phyloP scores from a whole-genome alignment of 2,113 vertebrate species.

The Tetraodon nigroviridis region DNA sequence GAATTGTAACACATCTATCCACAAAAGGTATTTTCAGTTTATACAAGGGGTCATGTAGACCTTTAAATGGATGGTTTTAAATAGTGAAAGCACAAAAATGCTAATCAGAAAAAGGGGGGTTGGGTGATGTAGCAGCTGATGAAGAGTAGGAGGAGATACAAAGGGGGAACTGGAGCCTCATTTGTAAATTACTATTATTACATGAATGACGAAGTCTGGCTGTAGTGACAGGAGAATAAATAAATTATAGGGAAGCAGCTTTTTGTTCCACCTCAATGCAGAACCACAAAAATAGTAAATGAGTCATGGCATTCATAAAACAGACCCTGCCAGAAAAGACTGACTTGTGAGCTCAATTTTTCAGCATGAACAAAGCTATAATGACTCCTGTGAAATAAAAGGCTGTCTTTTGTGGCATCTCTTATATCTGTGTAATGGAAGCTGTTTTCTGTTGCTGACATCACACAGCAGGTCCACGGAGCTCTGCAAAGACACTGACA shows the following conservation, averaged over 20 bases:
- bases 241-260: slow-evolving; percentile 47
- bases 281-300: not conserved
- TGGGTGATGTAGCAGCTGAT: not conserved
- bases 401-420: slow-evolving; percentile 47
- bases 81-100: slow-evolving; percentile 16
- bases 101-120: slow-evolving; percentile 14
- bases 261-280: slow-evolving; percentile 17
- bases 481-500: slow-evolving; percentile 55
- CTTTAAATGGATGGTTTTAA: slow-evolving; percentile 3
- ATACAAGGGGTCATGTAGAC: slow-evolving; percentile 8
- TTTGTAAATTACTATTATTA: slow-evolving; percentile 56
- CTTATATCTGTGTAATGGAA: slow-evolving; percentile 52
- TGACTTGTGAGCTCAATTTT: slow-evolving; percentile 16
- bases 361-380: slow-evolving; percentile 31
- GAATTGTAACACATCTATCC: slow-evolving; percentile 17
- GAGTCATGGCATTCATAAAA: too few species aligned
- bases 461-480: slow-evolving; percentile 44
- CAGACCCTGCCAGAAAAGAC: slow-evolving; percentile 16
- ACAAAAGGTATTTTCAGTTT: slow-evolving; percentile 20
- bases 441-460: slow-evolving; percentile 49
- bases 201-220: slow-evolving; percentile 44
- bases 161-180: slow-evolving; percentile 41
- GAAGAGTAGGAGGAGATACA: slow-evolving; percentile 7
- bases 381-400: slow-evolving; percentile 33
- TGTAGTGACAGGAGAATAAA: slow-evolving; percentile 45